phyloP scores from a whole-genome alignment of 2,113 vertebrate species.

The Corvus cornix region DNA sequence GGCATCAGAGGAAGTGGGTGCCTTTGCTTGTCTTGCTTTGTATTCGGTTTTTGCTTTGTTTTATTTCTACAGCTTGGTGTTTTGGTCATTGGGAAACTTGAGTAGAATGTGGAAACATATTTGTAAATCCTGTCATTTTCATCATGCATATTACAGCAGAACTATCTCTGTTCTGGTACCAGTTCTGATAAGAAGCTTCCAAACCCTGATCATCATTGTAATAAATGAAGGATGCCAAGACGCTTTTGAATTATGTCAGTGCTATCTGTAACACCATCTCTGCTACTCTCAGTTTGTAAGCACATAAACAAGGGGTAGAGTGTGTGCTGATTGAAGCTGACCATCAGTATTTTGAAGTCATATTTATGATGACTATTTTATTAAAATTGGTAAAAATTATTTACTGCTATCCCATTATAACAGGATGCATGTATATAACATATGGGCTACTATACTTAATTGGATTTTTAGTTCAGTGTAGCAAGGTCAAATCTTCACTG shows the following conservation, averaged over 20 bases:
- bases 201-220: neutral
- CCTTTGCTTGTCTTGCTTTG: neutral
- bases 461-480: neutral
- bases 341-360: neutral
- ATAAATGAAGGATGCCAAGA: neutral
- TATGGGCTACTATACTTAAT: neutral
- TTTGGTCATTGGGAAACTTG: neutral
- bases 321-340: neutral
- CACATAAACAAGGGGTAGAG: neutral
- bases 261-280: neutral
- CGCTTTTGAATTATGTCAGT: neutral
- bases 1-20: accelerated
- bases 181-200: neutral
- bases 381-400: slow-evolving; percentile 22
- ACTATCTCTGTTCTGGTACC: neutral
- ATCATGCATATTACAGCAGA: neutral
- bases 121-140: neutral
- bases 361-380: slow-evolving; percentile 15
- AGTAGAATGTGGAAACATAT: neutral
- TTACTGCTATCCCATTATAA: neutral
- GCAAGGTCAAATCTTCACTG: slow-evolving; percentile 23
- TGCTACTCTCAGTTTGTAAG: neutral
- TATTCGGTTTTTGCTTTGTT: neutral
- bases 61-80: neutral
- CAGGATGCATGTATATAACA: neutral